A percentile compares a stretch with the other conserved stretches of the same genome.
Conservation (phyloP, 2,113 vertebrate genomes). For the Xiphias gladius region DNA sequence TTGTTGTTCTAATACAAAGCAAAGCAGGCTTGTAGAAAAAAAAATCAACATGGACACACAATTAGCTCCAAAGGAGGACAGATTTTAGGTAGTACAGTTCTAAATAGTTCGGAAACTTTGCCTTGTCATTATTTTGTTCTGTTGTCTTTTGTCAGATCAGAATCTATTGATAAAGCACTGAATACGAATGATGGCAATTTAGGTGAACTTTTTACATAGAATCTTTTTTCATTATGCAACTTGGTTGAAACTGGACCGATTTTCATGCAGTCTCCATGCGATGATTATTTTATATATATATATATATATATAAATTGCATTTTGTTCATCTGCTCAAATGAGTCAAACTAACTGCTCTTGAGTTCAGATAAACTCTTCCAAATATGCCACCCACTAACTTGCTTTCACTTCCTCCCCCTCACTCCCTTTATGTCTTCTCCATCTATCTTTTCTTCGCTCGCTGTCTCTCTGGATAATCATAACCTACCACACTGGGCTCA, state of each 20-base stretch:
- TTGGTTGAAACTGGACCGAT: fast-evolving
- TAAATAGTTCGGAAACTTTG: background rate
- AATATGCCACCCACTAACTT: conserved; percentile 58
- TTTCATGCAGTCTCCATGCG: background rate
- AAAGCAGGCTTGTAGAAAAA: background rate
- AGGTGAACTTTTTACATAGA: background rate
- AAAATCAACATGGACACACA: background rate
- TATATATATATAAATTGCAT: conserved; percentile 22
- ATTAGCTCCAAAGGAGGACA: background rate
- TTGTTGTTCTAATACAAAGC: background rate
- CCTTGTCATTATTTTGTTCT: background rate
- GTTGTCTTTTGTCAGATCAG: background rate
- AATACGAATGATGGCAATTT: background rate
- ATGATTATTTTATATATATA: too few relatives aligned
- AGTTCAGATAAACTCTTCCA: conserved; percentile 39
- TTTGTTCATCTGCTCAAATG: conserved; percentile 37
- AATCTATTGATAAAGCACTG: background rate
- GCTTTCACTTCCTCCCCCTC: conserved; percentile 37
- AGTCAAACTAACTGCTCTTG: conserved; percentile 43
- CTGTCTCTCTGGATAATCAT: conserved; percentile 69
- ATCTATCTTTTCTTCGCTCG: conserved; percentile 46
- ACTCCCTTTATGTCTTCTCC: conserved; percentile 38
- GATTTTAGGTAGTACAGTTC: background rate
- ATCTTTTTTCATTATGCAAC: background rate
- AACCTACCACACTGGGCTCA: conserved; percentile 67